Base-by-base conservation (phyloP, 2,113 vertebrate genomes). In the Larimichthys crocea region DNA sequence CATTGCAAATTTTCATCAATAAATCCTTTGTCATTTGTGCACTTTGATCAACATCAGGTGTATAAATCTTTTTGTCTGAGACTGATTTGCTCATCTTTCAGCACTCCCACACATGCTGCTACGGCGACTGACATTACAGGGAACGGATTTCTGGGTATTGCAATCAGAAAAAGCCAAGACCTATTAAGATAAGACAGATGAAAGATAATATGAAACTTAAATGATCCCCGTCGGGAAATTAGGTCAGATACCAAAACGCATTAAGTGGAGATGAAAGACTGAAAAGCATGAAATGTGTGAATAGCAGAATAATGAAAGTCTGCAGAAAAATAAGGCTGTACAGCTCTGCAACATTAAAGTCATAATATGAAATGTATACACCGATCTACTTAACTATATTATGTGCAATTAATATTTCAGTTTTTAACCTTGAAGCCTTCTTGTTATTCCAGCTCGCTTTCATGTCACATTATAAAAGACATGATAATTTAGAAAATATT, bases 151-250 rank as follows among this genome's bases (percentile, higher is more conserved):
- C 79, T 86, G 72, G 57, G 59, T 60, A 70, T 64, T 84, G 72
- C 86, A 83, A 90, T 87, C 63, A 83, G 50, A 56, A 67, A 80
- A 83, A 83, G 76, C 80, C 24, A 74, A 77, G 69, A 68, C 80
- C 67, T 72, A 86, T 92, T 88, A 89, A 89, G 88, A 92, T 91
- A 88, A 91, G 88, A 75, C 22, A 75, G 89, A 90, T 90, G 74
- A 83, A 88, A 2, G 82, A 92, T 91, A 88, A 82, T 69, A 74
- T 74, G 74, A 74, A 85, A 91, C 48, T 68, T 85, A 86, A 89
- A 90, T 88, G 79, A 90, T 87, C 55, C 69, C 76, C 26, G 15
- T 68, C 3, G 50, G 86, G 79, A 88, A 92, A 89, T 88, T 84
- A 81, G 86, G 81, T 88, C 63, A 55, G 59, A 82, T 80, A 86